Base-by-base conservation (phyloP, 1,140 invertebrate species). In the Trichoplusia ni region DNA sequence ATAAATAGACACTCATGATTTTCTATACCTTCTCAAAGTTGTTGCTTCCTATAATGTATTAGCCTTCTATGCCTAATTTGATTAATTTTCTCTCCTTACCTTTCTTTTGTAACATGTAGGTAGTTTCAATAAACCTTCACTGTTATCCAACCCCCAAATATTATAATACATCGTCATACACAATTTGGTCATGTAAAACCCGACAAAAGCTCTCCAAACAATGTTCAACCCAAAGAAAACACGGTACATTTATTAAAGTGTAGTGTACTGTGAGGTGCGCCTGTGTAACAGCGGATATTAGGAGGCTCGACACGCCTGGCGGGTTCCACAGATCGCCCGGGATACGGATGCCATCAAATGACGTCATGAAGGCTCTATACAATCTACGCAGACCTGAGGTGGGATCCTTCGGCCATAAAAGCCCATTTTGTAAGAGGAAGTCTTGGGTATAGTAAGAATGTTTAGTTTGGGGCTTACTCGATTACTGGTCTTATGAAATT, bases 211-310 rank as follows among this genome's bases (percentile, higher is more conserved):
- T 44, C 13, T 18, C n/a, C n/a, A 31, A 49, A 49, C 46, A n/a
- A 29, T 29, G 13, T 29, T 4, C 13, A 29, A 47, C 13, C 1
- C 6, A 47, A 16, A 16, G 13, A 31, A 49, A 47, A 31, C 14
- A 4, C 5, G 1, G 2, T 13, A 29, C 14, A n/a, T n/a, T 3
- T 8, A 47, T 2, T 14, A n/a, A 18, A 27, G 14, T 18, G 7
- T 16, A 18, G 25, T n/a, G 27, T 58, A 31, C 29, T 27, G n/a
- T n/a, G n/a, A n/a, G n/a, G n/a, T n/a, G n/a, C 21, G 16, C 14
- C 35, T 42, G n/a, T 42, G 42, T 37, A 13, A 25, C 31, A 44
- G 13, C 54, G 54, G 54, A 58, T 58, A 58, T 58, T 58, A 54
- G 37, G 38, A 5, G 14, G 38, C 9, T 33, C 19, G 37, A 42